Conservation (phyloP, 2,888 invertebrate species). For the Apomyelois bistriatella region DNA sequence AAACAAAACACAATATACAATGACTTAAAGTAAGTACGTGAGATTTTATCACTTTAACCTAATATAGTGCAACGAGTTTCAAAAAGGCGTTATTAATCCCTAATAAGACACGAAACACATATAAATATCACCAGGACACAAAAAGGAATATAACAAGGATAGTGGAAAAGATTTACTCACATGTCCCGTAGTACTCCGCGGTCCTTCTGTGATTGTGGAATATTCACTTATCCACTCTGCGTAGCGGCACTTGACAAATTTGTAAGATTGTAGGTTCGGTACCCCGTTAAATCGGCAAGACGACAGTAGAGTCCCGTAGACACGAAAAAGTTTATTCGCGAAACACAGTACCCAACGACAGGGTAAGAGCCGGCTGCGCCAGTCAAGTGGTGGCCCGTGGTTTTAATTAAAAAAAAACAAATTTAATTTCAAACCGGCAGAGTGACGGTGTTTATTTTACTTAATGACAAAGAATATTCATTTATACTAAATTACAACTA, state of each 20-base stretch:
- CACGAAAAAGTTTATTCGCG: background rate
- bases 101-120: conserved; percentile 5
- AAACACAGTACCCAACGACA: background rate
- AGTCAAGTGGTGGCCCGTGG: background rate
- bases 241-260: background rate
- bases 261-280: background rate
- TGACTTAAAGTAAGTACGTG: too few relatives aligned
- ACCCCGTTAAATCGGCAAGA: background rate
- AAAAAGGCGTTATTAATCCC: background rate
- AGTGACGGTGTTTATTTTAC: background rate
- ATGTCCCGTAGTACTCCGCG: conserved; percentile 15
- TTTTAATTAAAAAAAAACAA: background rate
- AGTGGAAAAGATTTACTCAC: conserved; percentile 17
- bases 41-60: background rate
- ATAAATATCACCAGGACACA: background rate
- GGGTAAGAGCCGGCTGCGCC: background rate
- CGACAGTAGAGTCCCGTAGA: background rate
- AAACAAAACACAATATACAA: too few relatives aligned
- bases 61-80: background rate
- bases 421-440: background rate
- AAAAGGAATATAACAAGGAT: conserved; percentile 14
- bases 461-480: background rate
- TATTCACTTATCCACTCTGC: background rate
- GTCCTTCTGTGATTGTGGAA: conserved; percentile 5
- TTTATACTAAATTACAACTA: background rate